Base-by-base conservation (phyloP, 2,888 invertebrate genomes). In the Scaeva pyrastri region DNA sequence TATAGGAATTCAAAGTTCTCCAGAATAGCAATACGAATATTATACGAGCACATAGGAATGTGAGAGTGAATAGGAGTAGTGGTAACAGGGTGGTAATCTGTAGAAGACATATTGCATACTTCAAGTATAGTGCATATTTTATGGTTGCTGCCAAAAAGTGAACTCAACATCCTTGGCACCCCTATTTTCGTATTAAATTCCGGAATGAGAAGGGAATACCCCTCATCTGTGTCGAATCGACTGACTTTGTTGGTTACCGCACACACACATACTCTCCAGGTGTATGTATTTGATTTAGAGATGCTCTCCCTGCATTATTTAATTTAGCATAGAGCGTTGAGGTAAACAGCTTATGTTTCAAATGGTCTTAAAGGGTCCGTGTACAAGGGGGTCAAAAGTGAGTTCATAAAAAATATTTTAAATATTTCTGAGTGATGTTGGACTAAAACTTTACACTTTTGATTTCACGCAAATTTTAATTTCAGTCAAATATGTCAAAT, bases 291-390 rank as follows among this genome's bases (percentile, higher is more conserved):
- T 85, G 85, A 85, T 76, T 75, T 81, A 72, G 66, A 16, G 80
- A 72, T 76, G 75, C 66, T 58, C 66, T 58, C 66, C 60, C 14
- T 80, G 71, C 56, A 72, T 84, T 84, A 80, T 80, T 80, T 76
- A 84, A 75, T 75, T 71, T 71, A 68, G 43, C 75, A 80, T 75
- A 39, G 21, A 80, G 23, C 50, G 55, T 56, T 76, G 36, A 31
- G 48, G 77, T 66, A 72, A 78, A 72, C 50, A 76, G 85, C 81
- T 85, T 84, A 80, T 80, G 74, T 64, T 75, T 70, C 70, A 8
- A 70, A 84, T 79, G 31, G 68, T 43, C 45, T 39, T 14, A 41
- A 39, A 45, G 26, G 50, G 52, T 19, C 36, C 2, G 45, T 41
- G 10, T 8, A 56, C 79, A 79, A 62, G 48, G 83, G 21, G 14